Base-by-base conservation (phyloP, 1,140 invertebrate genomes). In the Manduca sexta region DNA sequence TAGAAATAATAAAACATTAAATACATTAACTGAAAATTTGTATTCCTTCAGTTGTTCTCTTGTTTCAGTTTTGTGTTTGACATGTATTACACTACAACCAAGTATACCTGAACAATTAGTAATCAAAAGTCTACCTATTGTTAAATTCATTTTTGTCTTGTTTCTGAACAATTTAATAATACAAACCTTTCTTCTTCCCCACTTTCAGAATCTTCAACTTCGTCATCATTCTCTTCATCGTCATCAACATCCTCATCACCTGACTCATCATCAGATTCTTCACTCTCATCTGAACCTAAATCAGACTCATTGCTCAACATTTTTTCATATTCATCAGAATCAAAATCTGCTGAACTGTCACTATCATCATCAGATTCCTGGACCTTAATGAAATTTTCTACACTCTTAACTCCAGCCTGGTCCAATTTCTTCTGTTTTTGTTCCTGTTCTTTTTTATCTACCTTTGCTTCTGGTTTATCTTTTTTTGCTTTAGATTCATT, bases 311-410 rank as follows among this genome's bases (percentile, higher is more conserved):
- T 51, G 57, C 58, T n/a, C 13, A 74, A 43, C 46, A 71, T 56
- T 38, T 75, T 76, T 10, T 76, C 69, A 70, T 56, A 82, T 47
- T 72, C 76, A 70, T 80, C 76, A 34, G 78, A 82, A 54, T 79
- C 70, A 72, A 82, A 82, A 1, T 67, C 56, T 5, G 57, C 38
- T 17, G 68, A 68, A 37, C 69, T 69, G 31, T 76, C 75, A 63
- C 65, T 67, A 8, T 73, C 68, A 16, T 42, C 60, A 13, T 51
- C 54, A 4, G 65, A 51, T 10, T 56, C 49, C 15, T 53, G 46
- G 16, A 82, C 39, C 26, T 46, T 61, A 7, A 81, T 71, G 49
- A 74, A 81, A 35, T 77, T 56, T 45, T 73, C 61, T 30, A 51
- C 43, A 29, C 49, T 45, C 43, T 73, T 69, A 11, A 66, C 61